Conservation (phyloP, 1,140 invertebrate species). For the Planococcus citri region DNA sequence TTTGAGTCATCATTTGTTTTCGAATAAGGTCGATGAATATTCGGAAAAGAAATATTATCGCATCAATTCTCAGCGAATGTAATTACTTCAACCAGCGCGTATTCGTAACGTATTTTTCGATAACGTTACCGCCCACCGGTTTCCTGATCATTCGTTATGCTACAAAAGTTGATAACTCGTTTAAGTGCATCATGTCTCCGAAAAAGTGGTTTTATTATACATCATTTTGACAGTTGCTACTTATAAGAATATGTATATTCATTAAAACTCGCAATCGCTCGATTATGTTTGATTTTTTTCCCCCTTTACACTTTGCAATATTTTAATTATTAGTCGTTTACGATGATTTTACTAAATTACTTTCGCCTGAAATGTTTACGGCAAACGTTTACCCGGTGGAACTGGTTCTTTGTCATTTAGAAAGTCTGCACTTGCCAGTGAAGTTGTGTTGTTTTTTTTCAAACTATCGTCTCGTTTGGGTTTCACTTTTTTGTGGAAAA, state of each 20-base stretch:
- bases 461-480: not conserved
- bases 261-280: too few species aligned
- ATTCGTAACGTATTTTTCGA: too few species aligned
- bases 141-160: not conserved
- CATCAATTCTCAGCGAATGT: too few species aligned
- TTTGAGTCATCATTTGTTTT: too few species aligned
- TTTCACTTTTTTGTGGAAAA: slow-evolving; percentile 11
- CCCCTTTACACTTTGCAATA: not conserved
- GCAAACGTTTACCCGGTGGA: not conserved
- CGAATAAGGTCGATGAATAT: too few species aligned
- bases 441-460: not conserved
- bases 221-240: not conserved
- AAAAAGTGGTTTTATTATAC: not conserved
- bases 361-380: not conserved
- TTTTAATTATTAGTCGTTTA: not conserved
- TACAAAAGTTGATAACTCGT: not conserved
- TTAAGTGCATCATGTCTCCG: not conserved
- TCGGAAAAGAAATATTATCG: too few species aligned
- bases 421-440: not conserved
- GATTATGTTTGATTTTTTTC: too few species aligned
- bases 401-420: not conserved
- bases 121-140: not conserved
- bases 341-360: not conserved
- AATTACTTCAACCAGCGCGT: too few species aligned
- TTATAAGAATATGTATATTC: not conserved